These are phyloP conservation scores for Prochilodus magdalenae DNA, from an alignment of 2,113 vertebrate genomes.

Conservation along the genomic window DNA sequence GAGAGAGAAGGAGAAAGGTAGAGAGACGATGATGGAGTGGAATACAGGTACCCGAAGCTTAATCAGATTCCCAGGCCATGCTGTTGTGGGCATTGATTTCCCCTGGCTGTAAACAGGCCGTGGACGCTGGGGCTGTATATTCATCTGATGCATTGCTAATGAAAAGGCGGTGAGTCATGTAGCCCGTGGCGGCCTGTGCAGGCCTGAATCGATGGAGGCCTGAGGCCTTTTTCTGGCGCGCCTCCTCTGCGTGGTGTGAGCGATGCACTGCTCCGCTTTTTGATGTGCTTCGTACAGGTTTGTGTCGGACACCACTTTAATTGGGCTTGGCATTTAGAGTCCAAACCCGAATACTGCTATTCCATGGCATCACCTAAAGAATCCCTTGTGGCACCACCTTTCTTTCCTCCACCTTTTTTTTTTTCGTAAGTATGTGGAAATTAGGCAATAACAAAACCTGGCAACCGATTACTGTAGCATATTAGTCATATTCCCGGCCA, in stretches of 20 bases:
- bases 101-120: conserved; percentile 56
- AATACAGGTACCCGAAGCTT: conserved; percentile 40
- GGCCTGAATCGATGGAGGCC: conserved; percentile 27
- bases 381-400: too few relatives aligned
- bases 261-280: background rate
- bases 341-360: too few relatives aligned
- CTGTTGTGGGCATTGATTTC: conserved; percentile 64
- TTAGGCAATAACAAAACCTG: too few relatives aligned
- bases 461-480: too few relatives aligned
- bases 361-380: too few relatives aligned
- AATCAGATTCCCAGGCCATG: conserved; percentile 62
- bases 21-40: conserved; percentile 30
- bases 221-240: background rate
- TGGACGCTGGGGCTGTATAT: conserved; percentile 55
- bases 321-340: too few relatives aligned
- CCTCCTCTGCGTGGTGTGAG: background rate
- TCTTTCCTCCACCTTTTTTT: too few relatives aligned
- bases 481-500: too few relatives aligned
- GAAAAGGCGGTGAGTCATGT: conserved; percentile 60
- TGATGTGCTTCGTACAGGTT: background rate
- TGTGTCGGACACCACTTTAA: too few relatives aligned
- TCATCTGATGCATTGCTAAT: conserved; percentile 63
- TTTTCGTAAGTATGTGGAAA: too few relatives aligned
- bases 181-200: background rate
- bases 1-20: background rate